Base-by-base conservation (phyloP, 2,113 vertebrate species). In the Neolamprologus falcicula region DNA sequence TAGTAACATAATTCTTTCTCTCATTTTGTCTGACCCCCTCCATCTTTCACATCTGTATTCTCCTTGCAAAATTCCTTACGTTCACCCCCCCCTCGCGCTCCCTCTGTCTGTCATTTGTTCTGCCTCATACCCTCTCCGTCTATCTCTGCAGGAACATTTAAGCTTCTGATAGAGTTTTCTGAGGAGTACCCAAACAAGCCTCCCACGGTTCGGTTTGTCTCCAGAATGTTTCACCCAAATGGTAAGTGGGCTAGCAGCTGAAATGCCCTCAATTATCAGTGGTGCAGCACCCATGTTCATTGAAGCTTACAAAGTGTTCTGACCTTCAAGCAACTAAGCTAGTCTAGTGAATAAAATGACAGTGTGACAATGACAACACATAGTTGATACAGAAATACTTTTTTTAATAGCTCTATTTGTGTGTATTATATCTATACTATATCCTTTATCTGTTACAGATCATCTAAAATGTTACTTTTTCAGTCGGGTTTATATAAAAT, bases 111-210 rank as follows among this genome's bases (percentile, higher is more conserved):
- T 42, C 6, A 1, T 47, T 78, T 31, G 3, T 7, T 26, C 37
- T 26, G 28, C 40, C 33, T 40, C 71, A 50, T 12, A 78, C 86
- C 28, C 21, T 14, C 50, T 63, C 21, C 16, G 6, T 47, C 52
- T 13, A 17, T 83, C 33, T 89, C 83, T 86, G 87, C 96, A 99
- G 98, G 98, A 97, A 99, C 99, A 57, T 99, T 99, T 97, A 99
- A 99, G 96, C 96, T 99, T 96, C 97, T 99, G 95, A 99, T 99
- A 97, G 99, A 99, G 95, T 99, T 99, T 97, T 99, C 99, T 12
- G 99, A 99, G 97, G 99, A 99, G 95, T 99, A 99, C 95, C 99
- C 99, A 90, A 99, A 99, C 96, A 99, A 99, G 92, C 99, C 99
- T 92, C 99, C 98, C 89, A 99, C 98, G 91, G 99, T 99, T 96